Evolutionary conservation across 2,113 vertebrate species (phyloP), one percentile per base, ranked within the genome.

Genomic region (Pao palembangensis): DNA sequence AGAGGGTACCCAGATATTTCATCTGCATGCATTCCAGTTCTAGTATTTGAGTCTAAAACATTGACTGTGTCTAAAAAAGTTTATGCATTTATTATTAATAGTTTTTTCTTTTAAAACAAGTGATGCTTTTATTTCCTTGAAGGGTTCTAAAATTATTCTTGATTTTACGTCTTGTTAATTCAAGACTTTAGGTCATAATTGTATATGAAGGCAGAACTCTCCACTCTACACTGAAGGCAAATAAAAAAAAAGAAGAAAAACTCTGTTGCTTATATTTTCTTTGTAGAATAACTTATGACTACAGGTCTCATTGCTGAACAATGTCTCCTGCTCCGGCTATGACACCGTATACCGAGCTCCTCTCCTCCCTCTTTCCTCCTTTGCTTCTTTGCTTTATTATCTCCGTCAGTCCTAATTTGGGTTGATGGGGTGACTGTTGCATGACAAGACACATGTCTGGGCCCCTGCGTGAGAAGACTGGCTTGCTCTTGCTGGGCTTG

Each of bases 401-500:
- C 79, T 82, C 83, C 61, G 58, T 83, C 81, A 85, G 75, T 41
- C 76, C 70, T 89, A 84, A 84, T 85, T 72, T 82, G 74, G 73
- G 69, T 64, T 86, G 86, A 85, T 80, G 75, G 79, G 85, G 58
- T 53, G 71, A 83, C 81, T 85, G 78, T 79, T 87, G 88, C 82
- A 86, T 88, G 82, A 90, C 84, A 84, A 82, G 84, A 90, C 82
- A 84, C 82, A 83, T 63, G 85, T 85, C 83, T 87, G 67, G 80
- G 84, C 69, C 78, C 75, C 85, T 92, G 87, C 86, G 88, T 90
- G 90, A 92, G 85, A 90, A 90, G 84, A 51, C 77, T 71, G 81
- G 51, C 79, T 85, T 47, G 3, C 78, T 80, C 77, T 83, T 61
- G 80, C 84, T 85, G 78, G 58, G 81, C 71, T 85, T 87, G 86